Base-by-base conservation (phyloP, 92 coral and sea anemone species). In the Metridium senile region DNA sequence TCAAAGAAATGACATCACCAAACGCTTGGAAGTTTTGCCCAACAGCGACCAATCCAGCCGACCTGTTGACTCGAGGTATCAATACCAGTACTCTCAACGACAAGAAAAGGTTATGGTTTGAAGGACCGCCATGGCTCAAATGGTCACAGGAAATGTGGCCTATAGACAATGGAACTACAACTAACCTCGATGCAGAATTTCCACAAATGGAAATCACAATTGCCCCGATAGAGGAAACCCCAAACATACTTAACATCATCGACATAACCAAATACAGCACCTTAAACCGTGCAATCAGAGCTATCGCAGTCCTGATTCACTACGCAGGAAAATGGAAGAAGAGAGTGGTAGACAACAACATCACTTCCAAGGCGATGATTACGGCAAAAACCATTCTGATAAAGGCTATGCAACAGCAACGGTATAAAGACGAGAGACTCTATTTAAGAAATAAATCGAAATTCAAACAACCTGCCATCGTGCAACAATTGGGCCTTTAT, bases 111-210 rank as follows among this genome's bases (percentile, higher is more conserved):
- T 64, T 83, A 11, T 83, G 87, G 87, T 59, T 75, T 26, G 69
- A 83, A 56, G 88, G 83, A 59, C 83, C 74, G 18, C 58, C 68
- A 17, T 83, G 88, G 67, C 88, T 76, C 19, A 76, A 25, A 70
- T 72, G 61, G 25, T 68, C 78, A 43, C 57, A 70, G 47, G 74
- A 70, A 30, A 56, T 68, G 46, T 80, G 82, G 85, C 85, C 89
- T 21, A 56, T 69, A 66, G 31, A 49, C 23, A 43, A 27, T 7
- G 10, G 1, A 34, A 35, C 68, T 28, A 9, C 11, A 47, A 20
- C 49, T 2, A 23, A 18, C 32, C 29, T 52, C 47, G 35, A 33
- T 11, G 58, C 43, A 18, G 77, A 67, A 32, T 11, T 25, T 54
- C 70, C 58, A 78, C 71, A 81, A 74, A 57, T 58, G 70, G 33